These are phyloP conservation scores for Globia sparganii DNA, from an alignment of 2,888 invertebrate genomes.

Conservation along the genomic window DNA sequence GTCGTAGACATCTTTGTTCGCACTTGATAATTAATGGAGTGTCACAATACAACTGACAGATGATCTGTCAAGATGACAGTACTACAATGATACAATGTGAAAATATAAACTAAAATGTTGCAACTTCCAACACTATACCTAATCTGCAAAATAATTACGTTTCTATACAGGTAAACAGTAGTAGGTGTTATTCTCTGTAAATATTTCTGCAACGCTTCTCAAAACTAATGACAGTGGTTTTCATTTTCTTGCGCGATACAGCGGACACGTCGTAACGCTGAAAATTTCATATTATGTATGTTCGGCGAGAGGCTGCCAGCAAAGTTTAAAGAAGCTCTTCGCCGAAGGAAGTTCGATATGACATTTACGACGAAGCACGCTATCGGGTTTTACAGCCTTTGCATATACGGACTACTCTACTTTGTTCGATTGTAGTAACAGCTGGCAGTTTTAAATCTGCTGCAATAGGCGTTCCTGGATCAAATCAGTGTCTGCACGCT, in stretches of 20 bases:
- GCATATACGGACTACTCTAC: slow-evolving; percentile 21
- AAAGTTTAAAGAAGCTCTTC: slow-evolving; percentile 59
- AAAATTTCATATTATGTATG: slow-evolving; percentile 47
- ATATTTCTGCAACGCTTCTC: slow-evolving; percentile 9
- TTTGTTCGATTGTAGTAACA: neutral
- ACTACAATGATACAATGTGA: too few relatives aligned
- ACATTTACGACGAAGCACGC: slow-evolving; percentile 35
- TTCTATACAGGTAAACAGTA: neutral
- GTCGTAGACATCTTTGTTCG: too few relatives aligned
- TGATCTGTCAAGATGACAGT: too few relatives aligned
- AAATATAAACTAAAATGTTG: too few relatives aligned
- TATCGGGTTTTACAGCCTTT: slow-evolving; percentile 41
- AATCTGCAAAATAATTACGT: neutral
- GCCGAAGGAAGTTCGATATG: slow-evolving; percentile 47
- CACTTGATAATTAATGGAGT: too few relatives aligned
- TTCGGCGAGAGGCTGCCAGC: slow-evolving; percentile 49
- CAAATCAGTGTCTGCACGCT: neutral
- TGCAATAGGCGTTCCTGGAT: neutral
- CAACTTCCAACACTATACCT: too few relatives aligned
- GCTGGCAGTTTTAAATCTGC: neutral
- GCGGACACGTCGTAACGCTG: slow-evolving; percentile 13
- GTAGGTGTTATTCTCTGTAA: neutral
- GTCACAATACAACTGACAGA: too few relatives aligned
- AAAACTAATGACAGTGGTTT: slow-evolving; percentile 33
- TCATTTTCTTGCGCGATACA: slow-evolving; percentile 38